Evolutionary conservation across 2,888 invertebrate species (phyloP), one percentile per base, ranked within the genome.

Genomic region (Trachelus tabidus): DNA sequence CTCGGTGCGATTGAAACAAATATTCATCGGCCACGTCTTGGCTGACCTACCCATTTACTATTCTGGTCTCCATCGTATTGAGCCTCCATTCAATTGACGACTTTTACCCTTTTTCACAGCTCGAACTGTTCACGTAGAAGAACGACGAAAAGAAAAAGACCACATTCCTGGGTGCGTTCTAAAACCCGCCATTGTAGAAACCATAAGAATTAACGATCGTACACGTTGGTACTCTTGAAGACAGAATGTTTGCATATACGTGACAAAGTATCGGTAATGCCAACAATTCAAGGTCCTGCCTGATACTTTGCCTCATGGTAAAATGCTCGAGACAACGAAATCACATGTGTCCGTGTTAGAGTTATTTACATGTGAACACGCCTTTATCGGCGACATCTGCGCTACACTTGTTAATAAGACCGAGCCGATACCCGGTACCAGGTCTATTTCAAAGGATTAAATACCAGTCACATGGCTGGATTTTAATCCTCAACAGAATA

Each of bases 351-450:
- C 23, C 2, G 23, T 56, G 23, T 56, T 9, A 9, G 23, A 40
- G 40, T 40, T 56, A 56, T 56, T 56, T 56, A 56, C 56, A 9
- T 56, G 56, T 56, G 56, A 56, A 56, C 56, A 56, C 56, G 56
- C 23, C 76, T 73, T 77, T 69, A 73, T 35, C 40, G 75, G 71
- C n/a, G 69, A 83, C 85, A 85, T 84, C 85, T 86, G 85, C 81
- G 76, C 79, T 73, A 80, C 84, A 85, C 85, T 86, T 86, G 84
- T 84, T 85, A 85, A 85, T 83, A 82, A 84, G 81, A 77, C 76
- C 79, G 73, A 75, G 75, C 34, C 76, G 23, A 75, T 75, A 37
- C 33, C 33, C 68, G 31, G 71, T 71, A 30, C 71, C 56, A 56
- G 76, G 76, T 79, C 76, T 76, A 79, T 79, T 79, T 79, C 79